Conservation (phyloP, 1,140 invertebrate genomes). For the Tribolium madens region DNA sequence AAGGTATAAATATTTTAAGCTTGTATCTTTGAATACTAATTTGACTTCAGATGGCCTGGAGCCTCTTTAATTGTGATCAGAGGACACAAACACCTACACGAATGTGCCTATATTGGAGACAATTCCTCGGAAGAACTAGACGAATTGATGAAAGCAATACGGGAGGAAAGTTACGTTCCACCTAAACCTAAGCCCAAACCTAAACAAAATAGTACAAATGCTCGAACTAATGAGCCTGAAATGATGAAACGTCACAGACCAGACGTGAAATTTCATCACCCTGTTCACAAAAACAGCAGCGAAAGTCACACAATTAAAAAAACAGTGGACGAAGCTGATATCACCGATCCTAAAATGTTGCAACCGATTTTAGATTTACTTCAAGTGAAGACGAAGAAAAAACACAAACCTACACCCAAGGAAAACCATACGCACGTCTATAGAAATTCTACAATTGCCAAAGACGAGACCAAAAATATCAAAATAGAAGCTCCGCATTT, state of each 20-base stretch:
- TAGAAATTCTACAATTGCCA: conserved; percentile 61
- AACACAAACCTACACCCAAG: conserved; percentile 26
- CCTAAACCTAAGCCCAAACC: not conserved
- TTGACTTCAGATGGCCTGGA: conserved; percentile 75
- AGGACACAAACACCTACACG: conserved; percentile 80
- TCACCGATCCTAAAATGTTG: conserved; percentile 66
- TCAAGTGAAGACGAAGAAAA: conserved; percentile 48
- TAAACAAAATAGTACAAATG: conserved; percentile 52
- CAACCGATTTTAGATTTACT: conserved; percentile 62
- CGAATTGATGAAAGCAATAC: conserved; percentile 70
- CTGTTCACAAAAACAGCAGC: conserved; percentile 53
- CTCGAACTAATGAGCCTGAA: conserved; percentile 65
- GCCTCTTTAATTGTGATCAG: conserved; percentile 81
- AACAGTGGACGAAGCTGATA: conserved; percentile 58
- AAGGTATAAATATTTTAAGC: conserved; percentile 67
- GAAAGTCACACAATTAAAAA: conserved; percentile 55
- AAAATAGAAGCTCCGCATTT: conserved; percentile 49
- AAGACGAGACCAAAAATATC: conserved; percentile 60
- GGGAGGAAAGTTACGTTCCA: conserved; percentile 56
- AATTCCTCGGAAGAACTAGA: conserved; percentile 80
- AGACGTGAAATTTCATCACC: conserved; percentile 65
- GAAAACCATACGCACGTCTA: conserved; percentile 56
- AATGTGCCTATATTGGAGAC: conserved; percentile 85
- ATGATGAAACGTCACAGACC: conserved; percentile 66
- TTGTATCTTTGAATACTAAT: conserved; percentile 19